Base-by-base conservation (phyloP, 2,113 vertebrate species). In the Ceyx cyanopectus region DNA sequence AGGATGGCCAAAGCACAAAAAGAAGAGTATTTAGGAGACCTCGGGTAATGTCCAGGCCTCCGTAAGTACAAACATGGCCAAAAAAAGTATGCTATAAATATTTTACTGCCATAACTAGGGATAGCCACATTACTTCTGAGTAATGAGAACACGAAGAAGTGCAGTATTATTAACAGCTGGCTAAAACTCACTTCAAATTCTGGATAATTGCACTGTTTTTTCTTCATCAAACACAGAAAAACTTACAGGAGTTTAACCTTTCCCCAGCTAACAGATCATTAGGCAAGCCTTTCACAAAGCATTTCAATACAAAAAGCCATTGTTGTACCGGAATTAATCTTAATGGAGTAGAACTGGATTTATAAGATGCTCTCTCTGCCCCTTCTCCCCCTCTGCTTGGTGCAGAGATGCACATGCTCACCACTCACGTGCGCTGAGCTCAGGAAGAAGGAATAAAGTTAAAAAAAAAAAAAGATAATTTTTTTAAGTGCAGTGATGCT, bases 191-290 rank as follows among this genome's bases (percentile, higher is more conserved):
- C 92, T 96, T 85, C 75, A 81, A 92, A 89, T 95, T 86, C 85
- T 43, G 58, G 83, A 94, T 95, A 96, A 90, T 90, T 94, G 82
- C 85, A 91, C 92, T 62, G 53, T 83, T 96, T 92, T 92, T 96
- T 93, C 90, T 96, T 97, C 93, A 92, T 95, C 92, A 91, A 88
- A 96, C 65, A 74, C 73, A 90, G 88, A 88, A 91, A 90, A 93
- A 84, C 90, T 88, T 92, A 65, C 50, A 46, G 66, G 81, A 93
- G 85, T 90, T 93, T 94, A 95, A 96, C 95, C 85, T 96, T 94
- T 95, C 88, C 85, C 80, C 93, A 91, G 88, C 76, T 89, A 96
- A 87, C 93, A 97, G 93, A 94, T 96, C 86, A 95, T 95, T 96
- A 94, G 84, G 86, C 86, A 79, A 87, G 72, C 73, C 61, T 95